Evolutionary conservation across 2,113 vertebrate genomes (phyloP), one percentile per base, ranked within the genome.

Genomic region (Lagenorhynchus albirostris): DNA sequence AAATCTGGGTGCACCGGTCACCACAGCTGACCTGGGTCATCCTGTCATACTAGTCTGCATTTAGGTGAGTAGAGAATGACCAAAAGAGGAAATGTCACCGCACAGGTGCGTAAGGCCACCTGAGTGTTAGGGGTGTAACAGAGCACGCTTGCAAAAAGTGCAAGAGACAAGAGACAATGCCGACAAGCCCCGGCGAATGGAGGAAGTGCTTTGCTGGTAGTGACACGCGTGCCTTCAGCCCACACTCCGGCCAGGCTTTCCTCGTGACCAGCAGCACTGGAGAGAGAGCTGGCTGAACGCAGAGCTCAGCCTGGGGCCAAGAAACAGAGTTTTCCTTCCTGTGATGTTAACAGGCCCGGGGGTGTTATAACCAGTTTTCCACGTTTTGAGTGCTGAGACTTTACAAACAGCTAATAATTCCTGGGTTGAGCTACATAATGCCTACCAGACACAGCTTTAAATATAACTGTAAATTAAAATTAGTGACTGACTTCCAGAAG

Each of bases 291-390:
- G 77, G 96, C 86, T 33, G 29, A 58, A 33, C 1, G 21, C 92
- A 96, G 86, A 74, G 86, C 85, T 92, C 95, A 92, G 50, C 33
- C 31, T 1, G 8, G 18, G 91, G 93, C 50, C 94, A 83, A 86
- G 41, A 50, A 74, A 90, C 91, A 96, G 29, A 63, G 85, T 86
- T 97, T 95, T 71, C 96, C 95, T 94, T 47, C 91, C 77, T 81
- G 91, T 68, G 65, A 94, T 55, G 36, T n/a, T 86, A 83, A 96
- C 0, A 95, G 73, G 53, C 7, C 53, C 55, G 89, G 55, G 63
- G 63, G 38, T 62, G 23, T 41, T 36, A 79, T 90, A 91, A 82
- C 12, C 31, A 63, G 73, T 84, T 88, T 92, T 44, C 92, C 38
- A 93, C 58, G 14, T 81, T 50, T 4, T n/a, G 44, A 89, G 60